Conservation (phyloP, 1,140 invertebrate species). For the Panagrolaimus sp. region DNA sequence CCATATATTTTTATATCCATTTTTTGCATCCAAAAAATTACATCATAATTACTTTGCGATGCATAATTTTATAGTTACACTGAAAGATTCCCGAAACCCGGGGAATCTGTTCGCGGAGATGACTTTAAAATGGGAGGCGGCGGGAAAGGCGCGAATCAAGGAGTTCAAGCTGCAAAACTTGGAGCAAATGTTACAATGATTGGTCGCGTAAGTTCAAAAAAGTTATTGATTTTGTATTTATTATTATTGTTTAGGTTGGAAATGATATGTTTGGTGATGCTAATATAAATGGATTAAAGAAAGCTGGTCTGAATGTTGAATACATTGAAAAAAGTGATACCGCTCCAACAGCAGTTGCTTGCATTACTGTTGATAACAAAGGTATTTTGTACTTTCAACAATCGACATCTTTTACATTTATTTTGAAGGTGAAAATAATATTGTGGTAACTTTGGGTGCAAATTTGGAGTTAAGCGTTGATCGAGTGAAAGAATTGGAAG, state of each 20-base stretch:
- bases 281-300: constrained; percentile 64
- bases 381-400: constrained; percentile 34
- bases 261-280: constrained; percentile 75
- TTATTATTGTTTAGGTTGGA: no score
- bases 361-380: constrained; percentile 41
- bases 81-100: constrained; percentile 73
- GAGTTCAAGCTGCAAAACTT: constrained; percentile 69
- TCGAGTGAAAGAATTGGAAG: constrained; percentile 68
- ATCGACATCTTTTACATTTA: no score
- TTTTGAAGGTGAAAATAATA: constrained; percentile 79
- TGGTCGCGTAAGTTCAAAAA: constrained; percentile 68
- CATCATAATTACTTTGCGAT: background rate
- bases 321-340: constrained; percentile 64
- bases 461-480: constrained; percentile 69
- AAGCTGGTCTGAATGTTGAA: constrained; percentile 67
- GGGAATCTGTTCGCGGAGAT: constrained; percentile 80
- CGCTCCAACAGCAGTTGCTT: constrained; percentile 71
- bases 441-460: constrained; percentile 82
- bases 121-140: constrained; percentile 80
- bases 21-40: background rate
- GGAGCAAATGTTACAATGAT: constrained; percentile 75
- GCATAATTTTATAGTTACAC: constrained; percentile 73
- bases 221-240: constrained; percentile 37
- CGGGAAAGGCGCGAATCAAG: constrained; percentile 92
- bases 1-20: background rate